Evolutionary conservation across 2,888 invertebrate species (phyloP).

Genomic region (Eristalis arbustorum): DNA sequence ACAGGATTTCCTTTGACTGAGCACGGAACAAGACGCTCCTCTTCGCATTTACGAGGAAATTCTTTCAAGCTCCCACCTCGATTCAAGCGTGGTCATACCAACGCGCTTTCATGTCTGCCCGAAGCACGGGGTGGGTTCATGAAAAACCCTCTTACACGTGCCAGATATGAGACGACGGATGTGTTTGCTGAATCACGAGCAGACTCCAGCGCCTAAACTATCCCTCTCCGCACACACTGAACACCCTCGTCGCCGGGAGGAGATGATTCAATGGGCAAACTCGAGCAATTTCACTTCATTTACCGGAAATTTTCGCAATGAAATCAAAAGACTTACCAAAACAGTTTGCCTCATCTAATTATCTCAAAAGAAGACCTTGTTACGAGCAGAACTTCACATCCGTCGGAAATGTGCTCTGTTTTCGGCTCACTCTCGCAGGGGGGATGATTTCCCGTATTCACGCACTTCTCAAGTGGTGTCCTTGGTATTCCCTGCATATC

Average conservation of each 20-base stretch:
- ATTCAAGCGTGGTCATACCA: no score
- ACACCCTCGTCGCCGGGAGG: neutral
- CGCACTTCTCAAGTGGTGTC: constrained; percentile 45
- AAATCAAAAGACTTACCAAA: constrained; percentile 50
- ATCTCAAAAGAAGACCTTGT: constrained; percentile 24
- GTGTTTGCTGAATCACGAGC: neutral
- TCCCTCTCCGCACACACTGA: neutral
- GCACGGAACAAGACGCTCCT: neutral
- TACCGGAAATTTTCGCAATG: constrained; percentile 25
- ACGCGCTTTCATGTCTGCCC: neutral
- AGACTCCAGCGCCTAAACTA: neutral
- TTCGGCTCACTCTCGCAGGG: no score
- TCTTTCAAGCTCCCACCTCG: no score
- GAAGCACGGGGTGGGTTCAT: neutral
- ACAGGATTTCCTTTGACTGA: no score
- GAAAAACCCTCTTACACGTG: neutral
- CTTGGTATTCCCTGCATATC: constrained; percentile 36
- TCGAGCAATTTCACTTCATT: constrained; percentile 35
- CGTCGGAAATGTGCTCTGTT: neutral
- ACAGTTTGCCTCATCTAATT: constrained; percentile 53
- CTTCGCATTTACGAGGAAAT: neutral
- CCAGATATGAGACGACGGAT: neutral
- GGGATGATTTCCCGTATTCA: constrained; percentile 39
- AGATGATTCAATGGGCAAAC: constrained; percentile 22
- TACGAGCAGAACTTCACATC: neutral